Evolutionary conservation across 1,140 invertebrate species (phyloP).

Genomic region (Drosophila novamexicana): DNA sequence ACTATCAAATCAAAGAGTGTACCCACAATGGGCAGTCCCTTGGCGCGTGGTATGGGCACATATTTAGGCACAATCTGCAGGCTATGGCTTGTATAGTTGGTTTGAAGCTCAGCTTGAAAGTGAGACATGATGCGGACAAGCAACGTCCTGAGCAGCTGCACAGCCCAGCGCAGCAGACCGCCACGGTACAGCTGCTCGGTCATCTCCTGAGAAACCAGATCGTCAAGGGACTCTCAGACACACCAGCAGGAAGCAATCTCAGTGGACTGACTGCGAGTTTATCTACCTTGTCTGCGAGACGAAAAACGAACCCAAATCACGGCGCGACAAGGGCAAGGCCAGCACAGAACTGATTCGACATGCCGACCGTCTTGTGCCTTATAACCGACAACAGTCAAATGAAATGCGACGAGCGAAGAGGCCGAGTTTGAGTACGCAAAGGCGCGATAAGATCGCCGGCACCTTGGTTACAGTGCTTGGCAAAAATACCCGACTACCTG

Average conservation of each 20-base stretch:
- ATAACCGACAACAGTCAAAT: slow-evolving; percentile 43
- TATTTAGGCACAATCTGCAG: slow-evolving; percentile 52
- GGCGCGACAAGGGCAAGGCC: slow-evolving; percentile 61
- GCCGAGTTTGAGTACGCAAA: slow-evolving; percentile 21
- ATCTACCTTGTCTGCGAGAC: not conserved
- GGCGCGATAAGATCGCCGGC: slow-evolving; percentile 43
- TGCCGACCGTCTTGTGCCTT: slow-evolving; percentile 60
- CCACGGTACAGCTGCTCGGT: slow-evolving; percentile 28
- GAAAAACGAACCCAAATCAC: slow-evolving; percentile 22
- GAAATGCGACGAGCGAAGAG: slow-evolving; percentile 36
- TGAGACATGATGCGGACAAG: slow-evolving; percentile 30
- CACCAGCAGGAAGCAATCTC: not conserved
- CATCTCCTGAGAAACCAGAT: slow-evolving; percentile 21
- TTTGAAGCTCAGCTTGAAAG: slow-evolving; percentile 14
- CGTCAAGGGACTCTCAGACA: slow-evolving; percentile 6
- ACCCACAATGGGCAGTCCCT: slow-evolving; percentile 86
- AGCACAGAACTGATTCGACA: slow-evolving; percentile 63
- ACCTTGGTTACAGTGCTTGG: slow-evolving; percentile 33
- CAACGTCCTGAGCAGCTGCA: slow-evolving; percentile 44
- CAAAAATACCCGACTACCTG: slow-evolving; percentile 33
- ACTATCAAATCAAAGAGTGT: slow-evolving; percentile 85
- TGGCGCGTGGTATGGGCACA: slow-evolving; percentile 60
- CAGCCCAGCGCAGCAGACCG: slow-evolving; percentile 39
- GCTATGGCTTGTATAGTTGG: slow-evolving; percentile 11
- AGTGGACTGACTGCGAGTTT: not conserved